Evolutionary conservation across 2,113 vertebrate genomes (phyloP).

Genomic region (Lathamus discolor): DNA sequence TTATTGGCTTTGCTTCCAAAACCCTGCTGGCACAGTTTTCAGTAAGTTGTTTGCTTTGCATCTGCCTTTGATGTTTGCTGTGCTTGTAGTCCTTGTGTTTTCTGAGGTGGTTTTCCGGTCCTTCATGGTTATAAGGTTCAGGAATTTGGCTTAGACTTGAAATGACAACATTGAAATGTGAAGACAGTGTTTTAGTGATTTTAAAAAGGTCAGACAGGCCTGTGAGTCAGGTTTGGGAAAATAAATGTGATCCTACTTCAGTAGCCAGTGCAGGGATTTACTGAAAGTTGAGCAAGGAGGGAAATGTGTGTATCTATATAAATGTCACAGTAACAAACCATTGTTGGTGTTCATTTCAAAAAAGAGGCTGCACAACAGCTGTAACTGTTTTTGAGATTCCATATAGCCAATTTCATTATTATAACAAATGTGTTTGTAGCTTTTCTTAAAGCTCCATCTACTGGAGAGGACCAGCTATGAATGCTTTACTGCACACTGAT

Average conservation of each 20-base stretch:
- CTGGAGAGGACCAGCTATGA: neutral
- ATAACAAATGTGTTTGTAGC: neutral
- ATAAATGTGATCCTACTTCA: neutral
- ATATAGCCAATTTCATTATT: neutral
- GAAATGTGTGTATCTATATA: neutral
- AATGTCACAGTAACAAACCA: neutral
- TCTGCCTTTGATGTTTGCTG: neutral
- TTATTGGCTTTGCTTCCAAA: neutral
- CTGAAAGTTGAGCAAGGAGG: neutral
- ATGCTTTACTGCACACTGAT: neutral
- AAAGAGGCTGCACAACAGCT: neutral
- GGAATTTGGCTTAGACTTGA: neutral
- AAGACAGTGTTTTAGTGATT: neutral
- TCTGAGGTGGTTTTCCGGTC: neutral
- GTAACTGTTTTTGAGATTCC: neutral
- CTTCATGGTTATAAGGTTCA: neutral
- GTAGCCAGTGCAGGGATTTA: neutral
- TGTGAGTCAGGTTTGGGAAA: neutral
- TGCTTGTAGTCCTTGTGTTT: neutral
- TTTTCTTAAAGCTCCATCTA: conserved; percentile 29
- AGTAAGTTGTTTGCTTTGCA: neutral
- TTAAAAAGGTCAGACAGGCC: neutral
- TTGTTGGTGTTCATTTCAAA: neutral
- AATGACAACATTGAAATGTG: neutral
- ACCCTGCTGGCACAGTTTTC: neutral